phyloP scores from a whole-genome alignment of 1,140 invertebrate species.

The Leptinotarsa defecta region DNA sequence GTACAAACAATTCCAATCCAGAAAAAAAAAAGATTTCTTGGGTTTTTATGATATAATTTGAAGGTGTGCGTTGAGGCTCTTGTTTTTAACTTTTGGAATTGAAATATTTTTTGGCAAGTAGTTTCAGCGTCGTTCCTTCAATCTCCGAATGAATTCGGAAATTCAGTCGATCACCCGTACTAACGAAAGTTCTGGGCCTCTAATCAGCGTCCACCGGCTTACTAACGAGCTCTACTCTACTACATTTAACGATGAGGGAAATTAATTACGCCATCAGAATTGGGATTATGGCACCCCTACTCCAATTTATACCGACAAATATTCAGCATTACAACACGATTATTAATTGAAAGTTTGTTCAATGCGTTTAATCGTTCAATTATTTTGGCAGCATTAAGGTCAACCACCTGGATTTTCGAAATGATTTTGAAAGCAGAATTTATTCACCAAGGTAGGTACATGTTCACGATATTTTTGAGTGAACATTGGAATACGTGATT shows the following conservation, averaged over 20 bases:
- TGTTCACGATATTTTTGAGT: too few relatives aligned
- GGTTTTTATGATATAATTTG: too few relatives aligned
- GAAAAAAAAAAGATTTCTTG: too few relatives aligned
- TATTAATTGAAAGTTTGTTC: conserved; percentile 30
- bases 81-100: fast-evolving
- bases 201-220: conserved; percentile 29
- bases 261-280: conserved; percentile 33
- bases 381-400: conserved; percentile 11
- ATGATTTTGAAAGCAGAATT: too few relatives aligned
- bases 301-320: conserved; percentile 31
- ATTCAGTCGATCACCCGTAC: not conserved
- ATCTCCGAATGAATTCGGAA: too few relatives aligned
- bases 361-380: conserved; percentile 27
- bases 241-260: conserved; percentile 32
- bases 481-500: too few relatives aligned
- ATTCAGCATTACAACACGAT: conserved; percentile 29
- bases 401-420: not conserved
- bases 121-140: too few relatives aligned
- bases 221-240: conserved; percentile 29
- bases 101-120: too few relatives aligned
- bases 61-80: too few relatives aligned
- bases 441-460: too few relatives aligned
- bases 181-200: conserved; percentile 9
- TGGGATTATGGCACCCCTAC: conserved; percentile 30
- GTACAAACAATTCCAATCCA: too few relatives aligned